Base-by-base conservation (phyloP, 2,113 vertebrate species). In the Climacteris rufus region DNA sequence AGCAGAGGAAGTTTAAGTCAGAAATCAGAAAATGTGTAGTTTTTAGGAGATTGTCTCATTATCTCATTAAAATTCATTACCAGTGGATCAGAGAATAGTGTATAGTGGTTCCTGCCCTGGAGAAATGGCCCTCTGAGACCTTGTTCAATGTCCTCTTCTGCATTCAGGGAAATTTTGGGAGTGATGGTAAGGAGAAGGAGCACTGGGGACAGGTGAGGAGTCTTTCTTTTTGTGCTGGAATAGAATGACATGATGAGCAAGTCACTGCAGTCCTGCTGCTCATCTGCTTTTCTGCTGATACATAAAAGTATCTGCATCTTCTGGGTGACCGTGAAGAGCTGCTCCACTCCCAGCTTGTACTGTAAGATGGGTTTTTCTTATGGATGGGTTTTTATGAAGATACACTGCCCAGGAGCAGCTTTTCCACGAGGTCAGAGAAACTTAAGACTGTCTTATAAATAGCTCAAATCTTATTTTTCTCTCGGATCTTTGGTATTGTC, bases 391-490 rank as follows among this genome's bases (percentile, higher is more conserved):
- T 69, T 82, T 52, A 47, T 85, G 60, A 89, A 91, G 92, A 57
- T 50, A 35, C 18, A 49, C 22, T 54, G 47, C 27, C 21, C 40
- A 9, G 15, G 18, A 90, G 59, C 57, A 68, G 57, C 23, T 14
- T 93, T 89, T 81, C 60, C 2, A 4, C 0, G 1, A 77, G 83
- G 54, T 63, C 54, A 83, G 39, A 77, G 60, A 59, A 47, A 33
- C 35, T 78, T 74, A 70, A 66, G 50, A 15, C 40, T 44, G 15
- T 44, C 54, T 88, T 77, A 59, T 23, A 83, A 87, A 79, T 42
- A 74, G 16, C 45, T 76, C 52, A 74, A 53, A 54, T 88, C n/a
- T 90, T 83, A 66, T 54, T 95, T 90, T 92, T 50, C 76, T 86
- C 91, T 60, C 33, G 40, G 39, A 69, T 74, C 20, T 76, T 93